Conservation (phyloP, 2,888 invertebrate genomes). For the Fragum whitleyi region DNA sequence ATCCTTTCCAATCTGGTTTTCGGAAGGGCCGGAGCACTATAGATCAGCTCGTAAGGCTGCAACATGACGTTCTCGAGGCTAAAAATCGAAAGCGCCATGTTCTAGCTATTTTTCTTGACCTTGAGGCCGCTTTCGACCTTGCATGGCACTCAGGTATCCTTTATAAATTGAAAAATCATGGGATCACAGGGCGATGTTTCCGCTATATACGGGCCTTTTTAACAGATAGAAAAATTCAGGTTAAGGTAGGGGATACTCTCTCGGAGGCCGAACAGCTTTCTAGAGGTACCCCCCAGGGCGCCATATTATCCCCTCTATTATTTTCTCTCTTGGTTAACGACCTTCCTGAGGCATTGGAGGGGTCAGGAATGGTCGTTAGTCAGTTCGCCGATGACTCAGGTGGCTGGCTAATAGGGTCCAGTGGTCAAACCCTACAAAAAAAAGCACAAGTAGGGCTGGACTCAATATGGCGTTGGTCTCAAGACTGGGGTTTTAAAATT, state of each 20-base stretch:
- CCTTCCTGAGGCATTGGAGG: constrained; percentile 23
- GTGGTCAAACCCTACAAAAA: constrained; percentile 13
- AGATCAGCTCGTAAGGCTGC: constrained; percentile 20
- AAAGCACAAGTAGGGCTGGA: constrained; percentile 31
- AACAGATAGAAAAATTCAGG: constrained; percentile 20
- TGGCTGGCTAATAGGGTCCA: constrained; percentile 38
- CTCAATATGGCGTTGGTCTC: constrained; percentile 31
- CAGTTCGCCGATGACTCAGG: constrained; percentile 42
- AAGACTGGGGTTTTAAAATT: constrained; percentile 39
- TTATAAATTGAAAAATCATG: constrained; percentile 29
- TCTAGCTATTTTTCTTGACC: constrained; percentile 27
- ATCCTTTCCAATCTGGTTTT: constrained; percentile 29
- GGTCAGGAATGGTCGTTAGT: constrained; percentile 29
- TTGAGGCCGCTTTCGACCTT: constrained; percentile 17
- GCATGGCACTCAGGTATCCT: constrained; percentile 33
- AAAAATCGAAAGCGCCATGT: background rate
- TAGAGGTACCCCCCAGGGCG: constrained; percentile 27
- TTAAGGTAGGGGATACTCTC: constrained; percentile 24
- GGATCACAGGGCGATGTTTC: constrained; percentile 35
- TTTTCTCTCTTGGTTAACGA: constrained; percentile 36
- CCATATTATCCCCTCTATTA: constrained; percentile 30
- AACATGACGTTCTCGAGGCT: constrained; percentile 21
- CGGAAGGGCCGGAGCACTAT: constrained; percentile 9
- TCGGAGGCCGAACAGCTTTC: constrained; percentile 5
- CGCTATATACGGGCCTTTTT: constrained; percentile 32